phyloP scores from a whole-genome alignment of 2,797 vertebrate species.

The Meda fulgida region DNA sequence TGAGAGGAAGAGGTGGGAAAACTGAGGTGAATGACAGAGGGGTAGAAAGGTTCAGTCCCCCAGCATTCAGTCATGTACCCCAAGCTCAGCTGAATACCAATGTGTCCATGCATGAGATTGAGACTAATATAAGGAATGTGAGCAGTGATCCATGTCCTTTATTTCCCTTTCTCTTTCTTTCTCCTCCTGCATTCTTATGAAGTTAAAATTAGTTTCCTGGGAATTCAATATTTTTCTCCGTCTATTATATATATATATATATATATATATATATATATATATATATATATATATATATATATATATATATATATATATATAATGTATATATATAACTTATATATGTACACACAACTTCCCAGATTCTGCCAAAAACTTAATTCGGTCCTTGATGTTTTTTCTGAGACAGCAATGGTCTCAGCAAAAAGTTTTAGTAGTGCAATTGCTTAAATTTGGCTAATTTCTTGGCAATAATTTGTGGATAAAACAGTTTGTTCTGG shows the following conservation, averaged over 20 bases:
- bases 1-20: constrained; percentile 53
- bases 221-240: constrained; percentile 25
- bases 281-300: too few species aligned
- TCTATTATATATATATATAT: neutral
- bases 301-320: too few species aligned
- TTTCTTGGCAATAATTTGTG: too few species aligned
- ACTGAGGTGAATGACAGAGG: constrained; percentile 45
- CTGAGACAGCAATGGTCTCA: too few species aligned
- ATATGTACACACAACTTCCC: too few species aligned
- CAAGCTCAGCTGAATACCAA: constrained; percentile 54
- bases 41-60: constrained; percentile 40
- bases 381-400: too few species aligned
- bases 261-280: too few species aligned
- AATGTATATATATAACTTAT: too few species aligned
- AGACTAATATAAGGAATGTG: constrained; percentile 51
- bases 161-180: constrained; percentile 53
- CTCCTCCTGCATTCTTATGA: constrained; percentile 32
- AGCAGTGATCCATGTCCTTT: constrained; percentile 59
- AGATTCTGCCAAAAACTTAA: too few species aligned
- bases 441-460: too few species aligned
- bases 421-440: too few species aligned
- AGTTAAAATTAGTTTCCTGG: constrained; percentile 48
- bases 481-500: too few species aligned
- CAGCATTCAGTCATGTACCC: constrained; percentile 38
- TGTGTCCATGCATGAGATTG: constrained; percentile 60